Percentiles rank a stretch among this genome's conserved stretches.
phyloP scores from a whole-genome alignment of 2,113 vertebrate species.

The Prionailurus bengalensis region DNA sequence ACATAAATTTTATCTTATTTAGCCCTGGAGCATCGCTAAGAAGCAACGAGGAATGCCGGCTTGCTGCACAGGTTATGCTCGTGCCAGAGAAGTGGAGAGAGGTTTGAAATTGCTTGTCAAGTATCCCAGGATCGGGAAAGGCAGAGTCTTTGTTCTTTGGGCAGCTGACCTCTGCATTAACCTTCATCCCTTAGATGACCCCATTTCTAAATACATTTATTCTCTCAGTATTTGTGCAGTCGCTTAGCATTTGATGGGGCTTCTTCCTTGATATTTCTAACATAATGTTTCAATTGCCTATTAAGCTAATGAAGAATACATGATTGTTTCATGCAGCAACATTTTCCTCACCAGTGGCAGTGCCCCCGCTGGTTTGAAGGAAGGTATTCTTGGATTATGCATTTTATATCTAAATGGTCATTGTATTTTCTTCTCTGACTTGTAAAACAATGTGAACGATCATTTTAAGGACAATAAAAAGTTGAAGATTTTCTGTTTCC shows the following conservation, averaged over 20 bases:
- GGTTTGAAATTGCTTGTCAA: constrained; percentile 54
- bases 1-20: constrained; percentile 76
- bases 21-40: constrained; percentile 62
- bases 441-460: constrained; percentile 49
- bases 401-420: constrained; percentile 68
- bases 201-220: constrained; percentile 54
- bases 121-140: constrained; percentile 50
- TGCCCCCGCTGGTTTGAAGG: constrained; percentile 61
- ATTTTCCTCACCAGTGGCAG: constrained; percentile 2
- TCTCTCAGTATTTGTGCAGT: constrained; percentile 41
- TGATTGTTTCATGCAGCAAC: constrained; percentile 48
- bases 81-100: constrained; percentile 55
- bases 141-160: constrained; percentile 38
- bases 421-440: constrained; percentile 65
- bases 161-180: constrained; percentile 42
- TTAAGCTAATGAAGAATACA: constrained; percentile 49
- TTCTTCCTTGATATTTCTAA: constrained; percentile 51
- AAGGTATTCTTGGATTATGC: constrained; percentile 56
- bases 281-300: constrained; percentile 55
- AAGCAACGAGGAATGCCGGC: constrained; percentile 35
- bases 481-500: constrained; percentile 59
- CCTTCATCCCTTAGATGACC: background rate
- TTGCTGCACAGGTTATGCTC: constrained; percentile 38
- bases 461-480: constrained; percentile 79
- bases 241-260: constrained; percentile 44